These are phyloP conservation scores for Cephus spinipes DNA, from an alignment of 2,888 invertebrate species.

Conservation along the genomic window DNA sequence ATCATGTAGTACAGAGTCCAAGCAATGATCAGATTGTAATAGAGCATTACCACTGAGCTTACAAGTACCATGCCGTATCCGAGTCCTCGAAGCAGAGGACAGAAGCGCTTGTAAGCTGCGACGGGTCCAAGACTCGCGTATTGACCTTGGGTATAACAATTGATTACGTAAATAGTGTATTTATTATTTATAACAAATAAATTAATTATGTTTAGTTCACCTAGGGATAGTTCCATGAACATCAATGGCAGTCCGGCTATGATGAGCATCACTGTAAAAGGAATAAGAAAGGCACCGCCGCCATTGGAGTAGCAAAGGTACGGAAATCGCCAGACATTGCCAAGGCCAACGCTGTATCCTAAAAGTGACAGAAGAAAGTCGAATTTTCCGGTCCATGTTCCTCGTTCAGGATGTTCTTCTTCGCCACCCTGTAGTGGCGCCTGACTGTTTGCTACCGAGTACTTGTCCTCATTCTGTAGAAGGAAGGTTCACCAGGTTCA, in stretches of 20 bases:
- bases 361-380: slow-evolving; percentile 79
- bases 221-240: slow-evolving; percentile 88
- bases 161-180: neutral
- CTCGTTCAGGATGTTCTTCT: slow-evolving; percentile 71
- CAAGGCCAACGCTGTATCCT: slow-evolving; percentile 80
- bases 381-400: slow-evolving; percentile 81
- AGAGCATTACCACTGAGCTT: slow-evolving; percentile 81
- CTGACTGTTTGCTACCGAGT: slow-evolving; percentile 68
- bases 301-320: slow-evolving; percentile 83
- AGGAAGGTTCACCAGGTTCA: neutral
- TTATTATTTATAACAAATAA: neutral
- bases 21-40: slow-evolving; percentile 82
- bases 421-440: slow-evolving; percentile 64
- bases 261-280: slow-evolving; percentile 84
- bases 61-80: slow-evolving; percentile 83
- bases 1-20: slow-evolving; percentile 85
- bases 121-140: slow-evolving; percentile 84
- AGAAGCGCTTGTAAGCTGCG: slow-evolving; percentile 84
- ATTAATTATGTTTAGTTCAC: slow-evolving; percentile 32
- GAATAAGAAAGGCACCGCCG: slow-evolving; percentile 86
- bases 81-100: slow-evolving; percentile 80
- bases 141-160: slow-evolving; percentile 69
- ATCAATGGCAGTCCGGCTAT: slow-evolving; percentile 84
- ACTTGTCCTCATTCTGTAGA: slow-evolving; percentile 65
- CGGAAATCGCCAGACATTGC: slow-evolving; percentile 82